phyloP scores from a whole-genome alignment of 2,888 invertebrate species.

The Lasius platythorax region DNA sequence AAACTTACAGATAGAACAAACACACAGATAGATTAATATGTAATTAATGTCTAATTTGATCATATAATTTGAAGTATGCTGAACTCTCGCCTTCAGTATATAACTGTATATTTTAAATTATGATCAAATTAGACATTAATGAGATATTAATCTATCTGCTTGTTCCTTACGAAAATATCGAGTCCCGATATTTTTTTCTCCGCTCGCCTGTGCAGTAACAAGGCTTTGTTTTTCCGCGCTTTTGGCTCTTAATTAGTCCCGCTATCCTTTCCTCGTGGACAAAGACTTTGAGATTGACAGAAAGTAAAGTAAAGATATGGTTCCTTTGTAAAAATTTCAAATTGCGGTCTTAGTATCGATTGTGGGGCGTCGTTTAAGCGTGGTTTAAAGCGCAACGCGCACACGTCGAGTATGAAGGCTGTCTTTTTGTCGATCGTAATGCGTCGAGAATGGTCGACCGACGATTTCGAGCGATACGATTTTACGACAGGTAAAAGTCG shows the following conservation, averaged over 20 bases:
- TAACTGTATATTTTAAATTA: neutral
- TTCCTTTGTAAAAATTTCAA: constrained; percentile 1
- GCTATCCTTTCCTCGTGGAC: neutral
- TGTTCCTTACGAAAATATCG: too few relatives aligned
- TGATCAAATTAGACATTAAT: too few relatives aligned
- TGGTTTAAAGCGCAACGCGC: neutral
- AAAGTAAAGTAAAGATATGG: neutral
- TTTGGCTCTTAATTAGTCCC: too few relatives aligned
- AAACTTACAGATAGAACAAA: neutral
- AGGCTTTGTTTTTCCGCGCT: too few relatives aligned
- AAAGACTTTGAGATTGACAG: neutral
- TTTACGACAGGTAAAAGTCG: constrained; percentile 58
- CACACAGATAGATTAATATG: neutral
- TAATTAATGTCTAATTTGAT: neutral
- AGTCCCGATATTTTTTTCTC: too few relatives aligned
- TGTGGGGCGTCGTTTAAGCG: constrained; percentile 8
- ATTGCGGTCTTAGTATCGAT: neutral
- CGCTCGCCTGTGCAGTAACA: too few relatives aligned
- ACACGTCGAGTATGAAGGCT: constrained; percentile 25
- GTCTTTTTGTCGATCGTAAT: constrained; percentile 44
- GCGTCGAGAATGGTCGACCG: constrained; percentile 16
- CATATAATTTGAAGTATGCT: neutral
- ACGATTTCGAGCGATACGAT: constrained; percentile 41
- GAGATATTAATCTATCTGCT: too few relatives aligned
- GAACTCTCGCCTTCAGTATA: neutral